phyloP scores from a whole-genome alignment of 1,140 invertebrate genomes.

The Orussus abietinus region DNA sequence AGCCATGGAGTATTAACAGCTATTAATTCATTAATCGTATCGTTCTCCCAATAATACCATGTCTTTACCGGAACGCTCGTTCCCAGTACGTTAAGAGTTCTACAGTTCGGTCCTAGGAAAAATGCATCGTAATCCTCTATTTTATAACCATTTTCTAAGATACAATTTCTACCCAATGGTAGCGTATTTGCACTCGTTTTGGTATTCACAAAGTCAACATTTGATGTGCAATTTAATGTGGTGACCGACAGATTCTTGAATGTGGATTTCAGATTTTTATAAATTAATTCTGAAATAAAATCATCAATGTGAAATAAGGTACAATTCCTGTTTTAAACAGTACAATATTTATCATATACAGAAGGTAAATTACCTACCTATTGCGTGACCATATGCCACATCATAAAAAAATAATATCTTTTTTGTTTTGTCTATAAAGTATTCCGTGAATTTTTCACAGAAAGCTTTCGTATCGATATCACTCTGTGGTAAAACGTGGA shows the following conservation, averaged over 20 bases:
- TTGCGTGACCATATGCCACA: conserved; percentile 63
- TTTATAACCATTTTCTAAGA: conserved; percentile 30
- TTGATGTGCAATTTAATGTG: conserved; percentile 42
- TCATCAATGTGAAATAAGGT: conserved; percentile 13
- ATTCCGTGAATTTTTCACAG: conserved; percentile 37
- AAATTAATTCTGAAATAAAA: conserved; percentile 32
- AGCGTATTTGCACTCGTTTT: conserved; percentile 14
- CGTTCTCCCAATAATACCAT: conserved; percentile 53
- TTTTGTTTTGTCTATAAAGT: conserved; percentile 39
- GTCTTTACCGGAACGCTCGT: conserved; percentile 52
- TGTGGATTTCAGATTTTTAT: conserved; percentile 23
- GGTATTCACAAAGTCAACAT: conserved; percentile 30
- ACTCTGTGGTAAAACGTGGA: conserved; percentile 66
- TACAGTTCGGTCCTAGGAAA: conserved; percentile 55
- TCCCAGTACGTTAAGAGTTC: conserved; percentile 54
- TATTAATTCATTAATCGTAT: conserved; percentile 39
- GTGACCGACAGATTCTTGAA: conserved; percentile 37
- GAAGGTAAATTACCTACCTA: conserved; percentile 50
- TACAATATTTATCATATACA: conserved; percentile 14
- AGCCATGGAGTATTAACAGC: conserved; percentile 59
- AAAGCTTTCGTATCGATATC: conserved; percentile 52
- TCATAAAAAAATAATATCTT: conserved; percentile 71
- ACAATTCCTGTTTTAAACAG: conserved; percentile 3
- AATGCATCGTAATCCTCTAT: conserved; percentile 52
- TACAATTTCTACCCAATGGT: conserved; percentile 41